These are phyloP conservation scores for Leptinotarsa texana DNA, from an alignment of 1,140 invertebrate genomes.

Conservation along the genomic window DNA sequence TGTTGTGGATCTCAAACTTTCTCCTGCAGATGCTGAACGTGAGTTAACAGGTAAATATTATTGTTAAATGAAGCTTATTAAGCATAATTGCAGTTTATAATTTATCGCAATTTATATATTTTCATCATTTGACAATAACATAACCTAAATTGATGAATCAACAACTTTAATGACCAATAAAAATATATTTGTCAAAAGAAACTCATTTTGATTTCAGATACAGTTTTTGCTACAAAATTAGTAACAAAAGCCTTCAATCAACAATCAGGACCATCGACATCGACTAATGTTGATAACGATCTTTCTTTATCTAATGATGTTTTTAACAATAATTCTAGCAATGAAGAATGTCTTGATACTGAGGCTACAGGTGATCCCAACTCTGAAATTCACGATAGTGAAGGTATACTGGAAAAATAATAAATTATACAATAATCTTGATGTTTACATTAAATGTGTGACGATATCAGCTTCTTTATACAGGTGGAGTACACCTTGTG, in stretches of 20 bases:
- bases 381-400: conserved; percentile 22
- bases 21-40: conserved; percentile 13
- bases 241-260: conserved; percentile 13
- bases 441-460: conserved; percentile 22
- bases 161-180: conserved; percentile 20
- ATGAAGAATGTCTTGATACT: conserved; percentile 26
- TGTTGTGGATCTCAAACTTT: conserved; percentile 11
- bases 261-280: conserved; percentile 20
- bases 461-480: conserved; percentile 25
- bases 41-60: neutral
- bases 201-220: conserved; percentile 13
- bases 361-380: conserved; percentile 22
- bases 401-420: conserved; percentile 27
- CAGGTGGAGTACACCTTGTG: conserved; percentile 23
- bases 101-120: conserved; percentile 20
- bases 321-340: conserved; percentile 17
- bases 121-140: conserved; percentile 19
- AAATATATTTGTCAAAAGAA: conserved; percentile 26
- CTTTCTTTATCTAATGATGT: conserved; percentile 11
- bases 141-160: conserved; percentile 22
- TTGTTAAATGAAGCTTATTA: conserved; percentile 12
- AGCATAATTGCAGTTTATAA: conserved; percentile 16
- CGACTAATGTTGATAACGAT: conserved; percentile 19
- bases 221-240: conserved; percentile 20
- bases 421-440: conserved; percentile 25